Evolutionary conservation across 2,797 vertebrate genomes (phyloP), one percentile per base, ranked within the genome.

Genomic region (Dipus sagitta): DNA sequence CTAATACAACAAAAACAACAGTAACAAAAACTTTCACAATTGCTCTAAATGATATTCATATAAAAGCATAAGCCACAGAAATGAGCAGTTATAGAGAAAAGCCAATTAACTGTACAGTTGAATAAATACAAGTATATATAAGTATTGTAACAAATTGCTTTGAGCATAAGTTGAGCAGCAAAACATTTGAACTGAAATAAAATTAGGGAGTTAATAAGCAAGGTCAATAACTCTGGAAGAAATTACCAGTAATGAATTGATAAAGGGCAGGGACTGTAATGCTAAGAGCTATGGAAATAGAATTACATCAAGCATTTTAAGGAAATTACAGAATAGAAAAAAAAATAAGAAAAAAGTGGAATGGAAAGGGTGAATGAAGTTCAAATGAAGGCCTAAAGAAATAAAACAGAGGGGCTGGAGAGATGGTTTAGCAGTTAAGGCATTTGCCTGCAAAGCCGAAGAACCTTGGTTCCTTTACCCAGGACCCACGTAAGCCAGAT

Each of bases 131-230:
- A 85, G 75, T 77, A 58, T 28, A 76, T 47, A 30, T 26, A 65
- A 88, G 80, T 67, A 47, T 58, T 76, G 24, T 21, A 87, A 32
- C 28, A 52, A 91, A 81, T 30, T 72, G 26, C 26, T 92, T 65
- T 24, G 20, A 77, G 7, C 85, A 10, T 3, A 2, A 28, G 1
- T 64, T 84, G 64, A 62, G 20, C 3, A 86, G 17, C 38, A 93
- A 74, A 90, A 87, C 15, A 58, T 81, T 60, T 89, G 60, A 58
- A 30, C 60, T 68, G n/a, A 85, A 90, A 90, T 93, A 87, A 74
- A 93, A 90, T 87, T 64, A 88, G 38, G 11, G 9, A 47, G 64
- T 34, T 70, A 78, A 64, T 71, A 78, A 78, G 15, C 15, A 77
- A 76, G 81, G 72, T 84, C n/a, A 93, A 85, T 38, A 24, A 28